Evolutionary conservation across 2,113 vertebrate genomes (phyloP), one percentile per base, ranked within the genome.

Genomic region (Menura novaehollandiae): DNA sequence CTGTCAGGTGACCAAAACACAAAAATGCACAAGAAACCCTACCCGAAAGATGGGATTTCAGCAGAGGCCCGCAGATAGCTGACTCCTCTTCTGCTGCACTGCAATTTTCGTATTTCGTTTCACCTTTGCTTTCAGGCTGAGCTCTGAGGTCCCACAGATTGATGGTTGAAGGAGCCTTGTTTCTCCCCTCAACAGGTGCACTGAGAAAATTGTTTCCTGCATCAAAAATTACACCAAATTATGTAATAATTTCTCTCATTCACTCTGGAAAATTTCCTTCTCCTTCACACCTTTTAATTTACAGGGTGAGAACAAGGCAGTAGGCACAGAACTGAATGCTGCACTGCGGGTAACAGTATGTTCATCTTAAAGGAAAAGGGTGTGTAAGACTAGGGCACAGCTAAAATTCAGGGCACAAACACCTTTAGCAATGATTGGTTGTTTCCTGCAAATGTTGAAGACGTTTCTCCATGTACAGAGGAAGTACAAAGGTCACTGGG

Each of bases 101-200:
- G 99, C 99, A 99, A 99, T 99, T 99, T 99, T 99, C 99, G 99
- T 98, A 99, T 99, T 99, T 98, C 87, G 88, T 99, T 99, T 99
- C 99, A 99, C 98, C 98, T 98, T 98, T 98, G 99, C 99, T 99
- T 99, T 99, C 98, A 99, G 98, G 97, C 98, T 98, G 97, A 98
- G 98, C 98, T 98, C 98, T 98, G 98, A 97, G 98, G 98, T 99
- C 98, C 98, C 98, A 98, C 98, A 98, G 98, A 98, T 97, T 98
- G 98, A 98, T 97, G 98, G 98, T 95, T 80, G 81, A 97, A 97
- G 98, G 96, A 95, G 97, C 95, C 95, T 94, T 94, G 96, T 97
- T 98, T 97, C 97, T 97, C 59, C 39, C 71, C 56, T 78, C 86
- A 97, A 88, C 98, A 98, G 98, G 98, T 99, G 98, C 93, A 59